phyloP scores from a whole-genome alignment of 2,888 invertebrate genomes.

The Scrobipalpa atriplicella region DNA sequence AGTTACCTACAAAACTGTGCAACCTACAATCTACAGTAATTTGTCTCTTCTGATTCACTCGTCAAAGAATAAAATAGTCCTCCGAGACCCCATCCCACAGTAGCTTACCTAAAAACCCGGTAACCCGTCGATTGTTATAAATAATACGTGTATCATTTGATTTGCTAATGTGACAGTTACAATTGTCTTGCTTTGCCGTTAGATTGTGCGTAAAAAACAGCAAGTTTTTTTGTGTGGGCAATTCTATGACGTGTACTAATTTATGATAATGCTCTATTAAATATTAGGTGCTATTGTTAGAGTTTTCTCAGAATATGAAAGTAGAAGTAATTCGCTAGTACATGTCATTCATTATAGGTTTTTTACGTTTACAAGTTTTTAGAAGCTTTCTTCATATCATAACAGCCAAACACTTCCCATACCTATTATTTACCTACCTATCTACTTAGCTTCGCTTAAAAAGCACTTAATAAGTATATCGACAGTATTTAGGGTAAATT shows the following conservation, averaged over 20 bases:
- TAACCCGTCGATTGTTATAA: conserved; percentile 21
- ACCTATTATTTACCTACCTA: too few relatives aligned
- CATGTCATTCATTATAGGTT: too few relatives aligned
- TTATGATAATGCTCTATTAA: conserved; percentile 4
- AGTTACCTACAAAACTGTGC: too few relatives aligned
- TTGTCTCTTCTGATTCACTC: conserved; percentile 6
- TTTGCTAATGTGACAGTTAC: conserved; percentile 33
- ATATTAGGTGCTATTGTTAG: neutral
- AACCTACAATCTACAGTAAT: too few relatives aligned
- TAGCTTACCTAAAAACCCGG: conserved; percentile 16
- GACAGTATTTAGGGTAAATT: too few relatives aligned
- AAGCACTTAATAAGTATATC: too few relatives aligned
- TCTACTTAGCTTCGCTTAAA: too few relatives aligned
- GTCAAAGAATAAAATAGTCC: neutral
- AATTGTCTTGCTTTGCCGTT: neutral
- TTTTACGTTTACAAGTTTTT: too few relatives aligned
- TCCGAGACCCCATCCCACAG: conserved; percentile 25
- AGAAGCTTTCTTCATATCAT: too few relatives aligned
- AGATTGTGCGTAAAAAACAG: conserved; percentile 1
- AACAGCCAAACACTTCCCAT: too few relatives aligned
- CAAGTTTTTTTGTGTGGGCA: neutral
- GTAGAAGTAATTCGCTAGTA: neutral
- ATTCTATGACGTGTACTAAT: neutral
- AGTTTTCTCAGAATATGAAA: neutral
- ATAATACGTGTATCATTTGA: conserved; percentile 26